phyloP scores from a whole-genome alignment of 2,888 invertebrate genomes.

The Galeopsomyia nigrocyanea region DNA sequence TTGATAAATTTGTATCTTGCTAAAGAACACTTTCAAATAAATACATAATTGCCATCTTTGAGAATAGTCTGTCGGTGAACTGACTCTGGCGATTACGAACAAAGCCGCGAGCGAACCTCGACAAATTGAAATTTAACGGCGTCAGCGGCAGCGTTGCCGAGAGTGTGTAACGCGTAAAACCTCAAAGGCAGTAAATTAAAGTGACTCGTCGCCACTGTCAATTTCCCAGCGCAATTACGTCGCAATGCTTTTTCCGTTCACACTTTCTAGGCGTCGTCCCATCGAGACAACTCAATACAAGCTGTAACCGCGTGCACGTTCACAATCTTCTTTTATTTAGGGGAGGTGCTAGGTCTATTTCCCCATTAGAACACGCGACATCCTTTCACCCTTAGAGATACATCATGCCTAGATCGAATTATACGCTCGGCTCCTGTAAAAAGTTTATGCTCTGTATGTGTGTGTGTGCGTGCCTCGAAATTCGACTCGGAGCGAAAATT shows the following conservation, averaged over 20 bases:
- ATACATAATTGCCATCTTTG: too few species aligned
- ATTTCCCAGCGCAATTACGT: slow-evolving; percentile 34
- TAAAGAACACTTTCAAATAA: too few species aligned
- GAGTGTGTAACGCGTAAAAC: slow-evolving; percentile 2
- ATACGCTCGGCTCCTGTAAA: slow-evolving; percentile 35
- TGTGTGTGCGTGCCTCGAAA: slow-evolving; percentile 24
- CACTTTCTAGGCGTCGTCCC: background rate
- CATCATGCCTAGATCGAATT: slow-evolving; percentile 36
- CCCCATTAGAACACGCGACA: slow-evolving; percentile 3
- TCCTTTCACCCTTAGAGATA: slow-evolving; percentile 2
- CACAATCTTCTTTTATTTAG: slow-evolving; percentile 31
- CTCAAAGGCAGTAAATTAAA: slow-evolving; percentile 38
- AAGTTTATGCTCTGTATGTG: background rate
- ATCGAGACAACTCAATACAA: slow-evolving; percentile 5
- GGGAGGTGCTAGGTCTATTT: slow-evolving; percentile 31
- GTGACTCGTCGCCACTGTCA: slow-evolving; percentile 23
- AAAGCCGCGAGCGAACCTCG: background rate
- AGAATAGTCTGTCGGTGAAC: background rate
- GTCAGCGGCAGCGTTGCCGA: background rate
- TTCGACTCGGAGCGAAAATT: slow-evolving; percentile 41
- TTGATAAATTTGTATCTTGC: too few species aligned
- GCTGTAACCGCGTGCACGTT: background rate
- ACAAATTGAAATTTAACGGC: slow-evolving; percentile 21
- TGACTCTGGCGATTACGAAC: background rate
- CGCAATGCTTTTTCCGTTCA: slow-evolving; percentile 22